Evolutionary conservation across 2,113 vertebrate genomes (phyloP).

Genomic region (Platichthys stellatus): DNA sequence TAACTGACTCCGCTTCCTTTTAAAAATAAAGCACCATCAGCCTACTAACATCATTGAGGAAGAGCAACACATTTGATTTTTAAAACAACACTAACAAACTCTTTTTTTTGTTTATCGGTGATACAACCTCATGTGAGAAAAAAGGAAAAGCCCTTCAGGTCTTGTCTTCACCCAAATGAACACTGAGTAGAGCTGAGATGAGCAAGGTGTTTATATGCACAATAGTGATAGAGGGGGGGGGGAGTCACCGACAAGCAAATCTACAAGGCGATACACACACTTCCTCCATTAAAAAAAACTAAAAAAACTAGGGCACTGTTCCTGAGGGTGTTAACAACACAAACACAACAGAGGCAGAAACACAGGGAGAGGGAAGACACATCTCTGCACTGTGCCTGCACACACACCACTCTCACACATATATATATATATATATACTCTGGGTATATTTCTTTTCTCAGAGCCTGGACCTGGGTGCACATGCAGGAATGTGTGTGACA

Average conservation of each 20-base stretch:
- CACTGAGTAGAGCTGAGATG: not conserved
- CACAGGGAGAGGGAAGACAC: slow-evolving; percentile 10
- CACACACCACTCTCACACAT: slow-evolving; percentile 13
- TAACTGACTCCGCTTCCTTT: not conserved
- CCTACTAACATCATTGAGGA: not conserved
- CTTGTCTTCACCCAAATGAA: not conserved
- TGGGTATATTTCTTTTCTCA: not conserved
- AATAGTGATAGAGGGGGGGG: not conserved
- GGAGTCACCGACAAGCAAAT: slow-evolving; percentile 17
- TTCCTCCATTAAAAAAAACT: slow-evolving; percentile 21
- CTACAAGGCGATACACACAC: slow-evolving; percentile 27
- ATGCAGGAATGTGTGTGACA: slow-evolving; percentile 2
- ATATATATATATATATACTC: no score
- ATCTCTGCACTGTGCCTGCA: slow-evolving; percentile 34
- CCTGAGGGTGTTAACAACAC: slow-evolving; percentile 60
- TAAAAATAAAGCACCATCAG: slow-evolving; percentile 8
- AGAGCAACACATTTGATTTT: not conserved
- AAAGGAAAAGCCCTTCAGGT: not conserved
- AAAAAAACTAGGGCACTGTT: slow-evolving; percentile 53
- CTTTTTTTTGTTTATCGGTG: not conserved
- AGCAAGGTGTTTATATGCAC: slow-evolving; percentile 20
- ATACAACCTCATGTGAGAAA: not conserved
- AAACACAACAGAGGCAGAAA: slow-evolving; percentile 35
- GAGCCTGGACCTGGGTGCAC: not conserved
- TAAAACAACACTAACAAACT: not conserved